These are phyloP conservation scores for Hycleus cichorii DNA, from an alignment of 1,140 invertebrate genomes.

Conservation along the genomic window DNA sequence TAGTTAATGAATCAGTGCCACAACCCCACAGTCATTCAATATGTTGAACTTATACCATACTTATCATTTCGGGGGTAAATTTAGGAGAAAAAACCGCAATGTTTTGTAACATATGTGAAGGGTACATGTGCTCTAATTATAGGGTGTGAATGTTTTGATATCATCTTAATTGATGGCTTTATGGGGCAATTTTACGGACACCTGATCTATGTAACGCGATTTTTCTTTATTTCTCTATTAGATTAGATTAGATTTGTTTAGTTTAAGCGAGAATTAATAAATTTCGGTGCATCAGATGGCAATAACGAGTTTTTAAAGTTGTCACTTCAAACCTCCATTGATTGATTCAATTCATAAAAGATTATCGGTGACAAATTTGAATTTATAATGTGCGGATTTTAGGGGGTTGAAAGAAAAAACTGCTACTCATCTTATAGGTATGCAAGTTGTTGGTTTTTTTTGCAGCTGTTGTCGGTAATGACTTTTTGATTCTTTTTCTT, in stretches of 20 bases:
- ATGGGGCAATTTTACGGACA: background rate
- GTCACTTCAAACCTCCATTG: slow-evolving; percentile 7
- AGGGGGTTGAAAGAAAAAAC: slow-evolving; percentile 2
- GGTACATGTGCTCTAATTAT: slow-evolving; percentile 1
- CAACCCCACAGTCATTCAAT: background rate
- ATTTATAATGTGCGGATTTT: slow-evolving; percentile 7
- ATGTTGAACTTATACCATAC: background rate
- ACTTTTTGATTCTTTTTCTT: too few species aligned
- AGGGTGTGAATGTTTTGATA: slow-evolving; percentile 13
- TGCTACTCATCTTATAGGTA: slow-evolving; percentile 10
- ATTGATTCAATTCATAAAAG: slow-evolving; percentile 13
- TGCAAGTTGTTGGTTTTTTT: slow-evolving; percentile 4
- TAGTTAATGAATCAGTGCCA: slow-evolving; percentile 9
- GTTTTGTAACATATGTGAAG: slow-evolving; percentile 9
- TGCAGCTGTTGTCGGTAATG: background rate
- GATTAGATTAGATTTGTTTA: too few species aligned
- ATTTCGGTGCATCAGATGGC: background rate
- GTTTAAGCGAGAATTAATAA: too few species aligned
- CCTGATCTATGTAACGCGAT: too few species aligned
- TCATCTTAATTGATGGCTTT: background rate
- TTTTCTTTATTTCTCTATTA: too few species aligned
- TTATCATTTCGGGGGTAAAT: background rate
- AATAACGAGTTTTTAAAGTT: slow-evolving; percentile 8
- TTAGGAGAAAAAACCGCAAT: background rate
- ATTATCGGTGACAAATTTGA: slow-evolving; percentile 9